phyloP scores from a whole-genome alignment of 2,797 vertebrate genomes.

The Poeciliopsis presidionis region DNA sequence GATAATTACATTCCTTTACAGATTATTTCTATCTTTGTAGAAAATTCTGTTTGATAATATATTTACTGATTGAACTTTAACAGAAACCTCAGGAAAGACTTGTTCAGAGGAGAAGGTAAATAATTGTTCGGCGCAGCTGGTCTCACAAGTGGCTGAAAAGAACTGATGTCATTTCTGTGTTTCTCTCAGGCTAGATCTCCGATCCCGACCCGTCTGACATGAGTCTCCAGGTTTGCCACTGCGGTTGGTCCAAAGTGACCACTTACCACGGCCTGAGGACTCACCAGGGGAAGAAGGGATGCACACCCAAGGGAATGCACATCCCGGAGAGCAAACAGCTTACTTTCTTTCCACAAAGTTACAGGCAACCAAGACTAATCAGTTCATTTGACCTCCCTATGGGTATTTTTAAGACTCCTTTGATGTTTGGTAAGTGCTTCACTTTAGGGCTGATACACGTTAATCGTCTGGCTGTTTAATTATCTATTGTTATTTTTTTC shows the following conservation, averaged over 20 bases:
- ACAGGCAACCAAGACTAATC: background rate
- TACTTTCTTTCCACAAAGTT: rapidly evolving
- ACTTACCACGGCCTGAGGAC: conserved; percentile 35
- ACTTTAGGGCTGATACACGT: background rate
- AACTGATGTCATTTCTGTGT: background rate
- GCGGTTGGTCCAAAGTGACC: conserved; percentile 44
- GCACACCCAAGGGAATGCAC: conserved; percentile 27
- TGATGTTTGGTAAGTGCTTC: conserved; percentile 22
- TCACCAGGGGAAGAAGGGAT: conserved; percentile 59
- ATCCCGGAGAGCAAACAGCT: conserved; percentile 14
- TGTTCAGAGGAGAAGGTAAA: background rate
- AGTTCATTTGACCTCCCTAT: rapidly evolving
- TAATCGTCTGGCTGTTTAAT: too few species aligned
- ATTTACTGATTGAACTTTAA: background rate
- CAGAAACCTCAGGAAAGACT: background rate
- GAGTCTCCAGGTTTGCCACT: conserved; percentile 33
- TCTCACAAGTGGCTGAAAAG: background rate
- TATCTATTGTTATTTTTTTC: too few species aligned
- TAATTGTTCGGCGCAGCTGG: background rate
- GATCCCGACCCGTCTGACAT: conserved; percentile 5
- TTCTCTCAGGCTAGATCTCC: background rate
- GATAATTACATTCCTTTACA: too few species aligned
- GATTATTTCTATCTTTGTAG: too few species aligned
- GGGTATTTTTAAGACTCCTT: rapidly evolving
- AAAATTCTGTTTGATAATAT: too few species aligned